Evolutionary conservation across 1,140 invertebrate species (phyloP).

Genomic region (Acyrthosiphon pisum): DNA sequence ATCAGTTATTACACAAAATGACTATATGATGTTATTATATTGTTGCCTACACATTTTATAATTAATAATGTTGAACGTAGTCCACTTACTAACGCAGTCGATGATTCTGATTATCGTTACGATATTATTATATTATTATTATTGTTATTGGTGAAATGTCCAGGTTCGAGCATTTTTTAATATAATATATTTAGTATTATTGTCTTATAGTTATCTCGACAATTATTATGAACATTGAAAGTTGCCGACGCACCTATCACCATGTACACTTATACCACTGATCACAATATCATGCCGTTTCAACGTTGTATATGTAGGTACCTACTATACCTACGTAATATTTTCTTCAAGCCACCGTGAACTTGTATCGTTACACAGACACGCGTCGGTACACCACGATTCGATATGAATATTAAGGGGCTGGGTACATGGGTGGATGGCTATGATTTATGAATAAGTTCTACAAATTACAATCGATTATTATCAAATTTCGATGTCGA

Average conservation of each 20-base stretch:
- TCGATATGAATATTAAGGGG: not conserved
- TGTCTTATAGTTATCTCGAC: not conserved
- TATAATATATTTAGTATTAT: not conserved
- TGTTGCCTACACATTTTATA: too few relatives aligned
- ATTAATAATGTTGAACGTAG: too few relatives aligned
- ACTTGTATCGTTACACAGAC: not conserved
- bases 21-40: too few relatives aligned
- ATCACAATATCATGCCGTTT: not conserved
- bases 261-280: too few relatives aligned
- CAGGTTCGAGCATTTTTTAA: not conserved
- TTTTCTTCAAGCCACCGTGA: not conserved
- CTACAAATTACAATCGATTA: not conserved
- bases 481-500: not conserved
- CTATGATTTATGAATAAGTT: too few relatives aligned
- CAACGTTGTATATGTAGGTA: not conserved
- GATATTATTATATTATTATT: not conserved
- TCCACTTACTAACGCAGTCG: too few relatives aligned
- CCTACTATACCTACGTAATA: not conserved
- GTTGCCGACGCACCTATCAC: not conserved
- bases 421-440: too few relatives aligned
- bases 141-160: not conserved
- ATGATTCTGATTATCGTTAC: not conserved
- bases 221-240: not conserved
- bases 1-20: too few relatives aligned
- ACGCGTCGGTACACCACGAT: not conserved